phyloP scores from a whole-genome alignment of 2,888 invertebrate genomes.

The Tricholauxania praeusta region DNA sequence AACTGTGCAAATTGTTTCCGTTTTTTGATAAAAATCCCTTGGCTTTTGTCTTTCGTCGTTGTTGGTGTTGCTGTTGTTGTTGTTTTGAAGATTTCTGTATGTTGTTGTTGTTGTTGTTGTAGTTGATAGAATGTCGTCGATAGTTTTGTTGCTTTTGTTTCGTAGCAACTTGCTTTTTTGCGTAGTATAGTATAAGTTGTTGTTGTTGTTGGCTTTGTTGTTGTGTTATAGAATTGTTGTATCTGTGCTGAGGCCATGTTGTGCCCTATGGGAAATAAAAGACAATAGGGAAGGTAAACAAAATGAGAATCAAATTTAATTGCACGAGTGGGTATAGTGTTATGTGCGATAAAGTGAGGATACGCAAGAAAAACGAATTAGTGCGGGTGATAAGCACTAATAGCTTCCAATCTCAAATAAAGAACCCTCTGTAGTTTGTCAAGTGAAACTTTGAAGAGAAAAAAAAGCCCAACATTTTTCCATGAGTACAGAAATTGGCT shows the following conservation, averaged over 20 bases:
- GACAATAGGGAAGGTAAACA: background rate
- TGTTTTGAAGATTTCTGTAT: conserved; percentile 42
- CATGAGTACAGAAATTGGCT: conserved; percentile 27
- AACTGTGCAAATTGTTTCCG: conserved; percentile 59
- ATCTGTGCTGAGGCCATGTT: conserved; percentile 69
- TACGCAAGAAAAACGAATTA: background rate
- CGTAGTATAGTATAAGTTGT: conserved; percentile 51
- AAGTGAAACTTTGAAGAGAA: too few species aligned
- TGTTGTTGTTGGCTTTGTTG: conserved; percentile 54
- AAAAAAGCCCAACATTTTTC: conserved; percentile 10
- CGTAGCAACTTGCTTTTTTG: conserved; percentile 17
- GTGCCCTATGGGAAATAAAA: conserved; percentile 60
- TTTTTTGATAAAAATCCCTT: conserved; percentile 43
- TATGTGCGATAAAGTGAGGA: background rate
- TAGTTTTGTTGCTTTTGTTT: conserved; percentile 37
- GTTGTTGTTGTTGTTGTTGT: conserved; percentile 49
- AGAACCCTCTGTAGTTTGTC: too few species aligned
- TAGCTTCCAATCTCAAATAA: too few species aligned
- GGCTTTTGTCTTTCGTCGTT: conserved; percentile 37
- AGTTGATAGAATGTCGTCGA: conserved; percentile 43
- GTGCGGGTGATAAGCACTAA: background rate
- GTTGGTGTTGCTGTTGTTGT: conserved; percentile 47
- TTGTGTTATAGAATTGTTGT: conserved; percentile 66
- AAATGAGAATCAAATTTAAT: conserved; percentile 2
- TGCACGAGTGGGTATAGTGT: background rate